Conservation (phyloP, 2,797 vertebrate genomes). For the Rhincodon typus region DNA sequence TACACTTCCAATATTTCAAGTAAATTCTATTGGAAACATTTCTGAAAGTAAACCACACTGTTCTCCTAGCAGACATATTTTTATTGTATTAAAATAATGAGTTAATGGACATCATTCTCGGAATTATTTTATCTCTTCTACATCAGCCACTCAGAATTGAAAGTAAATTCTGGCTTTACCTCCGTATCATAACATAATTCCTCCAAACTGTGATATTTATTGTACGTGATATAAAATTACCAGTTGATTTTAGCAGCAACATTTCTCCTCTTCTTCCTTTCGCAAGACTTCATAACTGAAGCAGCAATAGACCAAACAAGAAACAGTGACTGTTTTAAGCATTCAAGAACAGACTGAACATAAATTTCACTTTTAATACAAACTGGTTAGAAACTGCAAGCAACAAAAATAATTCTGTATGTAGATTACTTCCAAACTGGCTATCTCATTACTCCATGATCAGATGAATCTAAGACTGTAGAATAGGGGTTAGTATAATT, state of each 20-base stretch:
- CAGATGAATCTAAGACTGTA: neutral
- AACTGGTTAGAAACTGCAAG: neutral
- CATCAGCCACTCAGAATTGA: neutral
- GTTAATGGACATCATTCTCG: neutral
- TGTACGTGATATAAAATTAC: neutral
- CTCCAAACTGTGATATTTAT: neutral
- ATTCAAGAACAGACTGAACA: neutral
- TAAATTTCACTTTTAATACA: neutral
- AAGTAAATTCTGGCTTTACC: neutral
- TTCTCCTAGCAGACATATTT: neutral
- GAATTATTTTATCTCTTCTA: neutral
- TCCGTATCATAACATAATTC: neutral
- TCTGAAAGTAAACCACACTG: neutral
- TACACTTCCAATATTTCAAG: neutral
- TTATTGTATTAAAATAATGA: neutral
- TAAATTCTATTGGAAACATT: neutral
- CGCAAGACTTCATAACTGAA: neutral
- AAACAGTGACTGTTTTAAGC: neutral
- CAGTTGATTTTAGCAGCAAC: neutral
- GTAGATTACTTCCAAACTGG: neutral
- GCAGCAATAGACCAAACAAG: neutral
- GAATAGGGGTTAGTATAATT: neutral
- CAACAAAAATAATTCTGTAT: neutral
- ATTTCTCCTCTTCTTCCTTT: neutral
- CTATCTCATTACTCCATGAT: neutral